Conservation (phyloP, 2,113 vertebrate species). For the Prunella fulvescens region DNA sequence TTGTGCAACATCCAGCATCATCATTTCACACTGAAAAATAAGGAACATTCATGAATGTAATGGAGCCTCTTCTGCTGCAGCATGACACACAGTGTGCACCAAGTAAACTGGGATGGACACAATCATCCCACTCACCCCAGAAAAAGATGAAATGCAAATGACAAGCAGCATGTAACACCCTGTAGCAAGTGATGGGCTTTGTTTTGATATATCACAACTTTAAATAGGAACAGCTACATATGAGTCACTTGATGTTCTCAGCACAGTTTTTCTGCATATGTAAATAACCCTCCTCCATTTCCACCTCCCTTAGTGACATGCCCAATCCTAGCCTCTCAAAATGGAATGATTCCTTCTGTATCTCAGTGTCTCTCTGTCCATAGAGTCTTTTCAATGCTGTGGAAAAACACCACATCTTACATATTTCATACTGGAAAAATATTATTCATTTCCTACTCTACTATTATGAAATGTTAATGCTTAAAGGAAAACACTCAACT, state of each 20-base stretch:
- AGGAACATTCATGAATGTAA: neutral
- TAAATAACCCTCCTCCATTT: neutral
- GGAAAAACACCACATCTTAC: neutral
- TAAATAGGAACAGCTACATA: neutral
- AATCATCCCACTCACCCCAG: neutral
- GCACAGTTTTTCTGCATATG: neutral
- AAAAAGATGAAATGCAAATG: neutral
- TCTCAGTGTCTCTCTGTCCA: neutral
- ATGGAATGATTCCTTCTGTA: neutral
- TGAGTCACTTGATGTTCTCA: neutral
- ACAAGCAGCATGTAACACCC: neutral
- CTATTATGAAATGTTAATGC: neutral
- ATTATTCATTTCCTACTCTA: neutral
- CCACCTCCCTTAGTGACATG: neutral
- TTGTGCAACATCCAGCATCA: slow-evolving; percentile 78
- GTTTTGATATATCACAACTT: neutral
- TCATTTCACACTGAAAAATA: slow-evolving; percentile 83
- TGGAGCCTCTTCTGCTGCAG: neutral
- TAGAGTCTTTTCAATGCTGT: neutral
- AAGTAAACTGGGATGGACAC: neutral
- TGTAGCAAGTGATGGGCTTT: neutral
- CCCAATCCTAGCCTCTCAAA: neutral
- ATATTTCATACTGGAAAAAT: neutral
- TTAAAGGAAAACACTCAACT: neutral
- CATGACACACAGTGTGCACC: neutral